Evolutionary conservation across 2,888 invertebrate species (phyloP).

Genomic region (Lymantria dispar): DNA sequence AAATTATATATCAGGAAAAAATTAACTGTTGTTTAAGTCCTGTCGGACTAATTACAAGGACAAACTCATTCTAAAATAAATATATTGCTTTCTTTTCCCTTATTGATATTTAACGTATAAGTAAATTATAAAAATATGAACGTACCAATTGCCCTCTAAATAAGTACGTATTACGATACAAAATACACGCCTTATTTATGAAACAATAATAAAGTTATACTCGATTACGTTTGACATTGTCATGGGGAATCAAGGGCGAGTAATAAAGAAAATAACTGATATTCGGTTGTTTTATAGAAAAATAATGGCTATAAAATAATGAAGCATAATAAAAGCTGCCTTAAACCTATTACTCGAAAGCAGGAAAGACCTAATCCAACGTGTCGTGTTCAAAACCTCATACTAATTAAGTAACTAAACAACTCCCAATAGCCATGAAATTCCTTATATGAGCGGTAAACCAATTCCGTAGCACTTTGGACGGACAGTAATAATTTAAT

Average conservation of each 20-base stretch:
- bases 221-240: neutral
- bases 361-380: conserved; percentile 54
- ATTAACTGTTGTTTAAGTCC: too few relatives aligned
- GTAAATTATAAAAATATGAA: too few relatives aligned
- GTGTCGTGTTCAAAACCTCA: conserved; percentile 54
- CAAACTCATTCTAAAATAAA: too few relatives aligned
- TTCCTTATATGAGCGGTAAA: conserved; percentile 74
- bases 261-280: neutral
- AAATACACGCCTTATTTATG: too few relatives aligned
- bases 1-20: too few relatives aligned
- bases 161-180: too few relatives aligned
- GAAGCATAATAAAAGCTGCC: conserved; percentile 53
- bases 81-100: too few relatives aligned
- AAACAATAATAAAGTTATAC: neutral
- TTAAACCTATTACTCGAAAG: conserved; percentile 54
- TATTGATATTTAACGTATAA: too few relatives aligned
- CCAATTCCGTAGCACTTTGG: conserved; percentile 70
- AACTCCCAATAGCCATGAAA: conserved; percentile 73
- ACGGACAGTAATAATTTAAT: conserved; percentile 61
- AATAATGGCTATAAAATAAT: conserved; percentile 56
- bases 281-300: conserved; percentile 4
- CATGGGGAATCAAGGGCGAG: neutral
- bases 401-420: conserved; percentile 76
- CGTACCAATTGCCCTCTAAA: too few relatives aligned
- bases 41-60: too few relatives aligned